Evolutionary conservation across 2,888 invertebrate species (phyloP), one percentile per base, ranked within the genome.

Genomic region (Mycalesis mineus): DNA sequence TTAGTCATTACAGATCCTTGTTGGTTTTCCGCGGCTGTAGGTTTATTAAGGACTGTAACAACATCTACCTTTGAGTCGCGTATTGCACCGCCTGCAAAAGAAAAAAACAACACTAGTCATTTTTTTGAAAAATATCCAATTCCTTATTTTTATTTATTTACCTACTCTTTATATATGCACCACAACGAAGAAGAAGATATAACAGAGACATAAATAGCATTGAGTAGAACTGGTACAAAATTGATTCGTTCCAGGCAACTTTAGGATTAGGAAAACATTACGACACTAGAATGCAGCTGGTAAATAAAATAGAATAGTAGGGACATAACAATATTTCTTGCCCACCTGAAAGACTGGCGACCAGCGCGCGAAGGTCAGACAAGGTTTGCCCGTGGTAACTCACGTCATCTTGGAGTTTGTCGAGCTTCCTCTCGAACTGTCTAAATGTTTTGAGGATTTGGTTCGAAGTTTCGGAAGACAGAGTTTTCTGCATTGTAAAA

Each of bases 351-450:
- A 84, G 59, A 49, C 71, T 78, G 2, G 71, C 67, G 0, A 86
- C 67, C 69, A 85, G 69, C 0, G 56, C 63, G 1, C 77, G 74
- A 22, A 86, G 73, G n/a, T 84, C 82, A 7, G 67, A 61, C 15
- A 86, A 64, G 0, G 84, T 81, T 54, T 80, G 73, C 0, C 83
- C 80, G 14, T 84, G 82, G 44, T 61, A 68, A 14, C 72, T 76
- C 0, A 86, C 77, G 48, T 84, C 82, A 44, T 76, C 72, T 61
- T 84, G 84, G 54, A 86, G 60, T 58, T 80, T 82, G 42, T 84
- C 83, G 7, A 86, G 55, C 62, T 84, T 85, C 51, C 64, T 80
- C 63, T 84, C 85, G 48, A 84, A 82, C 50, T 77, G 70, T 54
- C 75, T 78, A 55, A 84, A 76, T 0, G 80, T 72, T 15, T 63